Evolutionary conservation across 2,113 vertebrate species (phyloP), one percentile per base, ranked within the genome.

Genomic region (Lamprologus lemairii): DNA sequence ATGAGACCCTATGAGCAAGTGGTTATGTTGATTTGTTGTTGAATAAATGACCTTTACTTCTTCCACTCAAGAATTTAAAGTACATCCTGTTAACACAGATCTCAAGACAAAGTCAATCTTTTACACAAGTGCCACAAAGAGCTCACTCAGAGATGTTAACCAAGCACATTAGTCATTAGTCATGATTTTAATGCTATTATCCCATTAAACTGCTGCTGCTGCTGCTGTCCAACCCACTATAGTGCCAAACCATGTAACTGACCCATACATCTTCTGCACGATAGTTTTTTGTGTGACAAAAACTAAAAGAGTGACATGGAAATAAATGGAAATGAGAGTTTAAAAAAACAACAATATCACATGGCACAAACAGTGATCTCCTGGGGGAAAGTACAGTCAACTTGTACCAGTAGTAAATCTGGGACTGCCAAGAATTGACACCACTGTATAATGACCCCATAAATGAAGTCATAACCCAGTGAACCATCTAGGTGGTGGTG

Each of bases 161-260:
- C 33, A 83, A 88, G 75, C 65, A 33, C 83, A 94, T 33, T 33
- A 78, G 42, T 68, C 83, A 94, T 31, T 49, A 78, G 71, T 68
- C 71, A 78, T 78, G 23, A 78, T 12, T 51, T n/a, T 26, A 75
- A 3, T 42, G 12, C 37, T 16, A 6, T 71, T 42, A 23, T 23
- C 21, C 40, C 21, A 45, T 73, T 73, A 73, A 4, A 47, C 40
- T 26, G 13, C 21, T 26, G 13, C 55, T 57, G 54, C 17, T 42
- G 23, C 23, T 57, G 65, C 21, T 42, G 12, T 26, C 14, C 68
- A 73, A 23, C 6, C 68, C 21, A 45, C 8, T 16, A 26, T 45
- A 13, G 37, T 0, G 0, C 65, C 65, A 45, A 45, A 73, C 21
- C 37, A 73, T 47, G 40, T 45, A 73, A 45, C 21, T 17, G 8